Percentiles rank a stretch among this genome's conserved stretches.
Conservation (phyloP, 2,113 vertebrate species). For the Hippolais icterina region DNA sequence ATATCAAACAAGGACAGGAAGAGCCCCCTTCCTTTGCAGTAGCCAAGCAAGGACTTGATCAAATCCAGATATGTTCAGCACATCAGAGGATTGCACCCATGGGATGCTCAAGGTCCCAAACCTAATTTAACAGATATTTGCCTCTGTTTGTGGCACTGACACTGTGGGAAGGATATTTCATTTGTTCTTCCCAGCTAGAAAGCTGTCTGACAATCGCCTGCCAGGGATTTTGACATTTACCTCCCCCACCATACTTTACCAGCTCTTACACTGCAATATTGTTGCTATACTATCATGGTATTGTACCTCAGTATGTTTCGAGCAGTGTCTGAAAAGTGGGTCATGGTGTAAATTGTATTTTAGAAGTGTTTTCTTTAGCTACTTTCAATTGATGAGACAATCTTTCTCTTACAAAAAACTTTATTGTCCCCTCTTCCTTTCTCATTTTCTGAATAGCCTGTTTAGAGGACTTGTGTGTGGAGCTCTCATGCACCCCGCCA, state of each 20-base stretch:
- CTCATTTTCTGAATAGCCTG: not conserved
- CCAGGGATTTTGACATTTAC: not conserved
- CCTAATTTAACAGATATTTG: not conserved
- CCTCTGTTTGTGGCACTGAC: not conserved
- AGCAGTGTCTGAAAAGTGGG: not conserved
- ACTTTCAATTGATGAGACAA: not conserved
- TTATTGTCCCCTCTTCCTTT: not conserved
- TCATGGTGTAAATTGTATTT: not conserved
- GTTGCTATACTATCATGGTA: not conserved
- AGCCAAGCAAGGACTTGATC: accelerated
- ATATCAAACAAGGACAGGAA: not conserved
- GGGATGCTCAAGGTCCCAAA: not conserved
- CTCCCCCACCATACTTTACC: not conserved
- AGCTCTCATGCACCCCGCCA: not conserved
- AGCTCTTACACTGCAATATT: not conserved
- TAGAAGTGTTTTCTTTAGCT: not conserved
- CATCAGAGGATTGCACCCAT: not conserved
- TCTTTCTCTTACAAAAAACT: not conserved
- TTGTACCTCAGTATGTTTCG: not conserved
- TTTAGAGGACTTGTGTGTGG: not conserved
- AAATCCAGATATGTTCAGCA: not conserved
- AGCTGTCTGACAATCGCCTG: not conserved
- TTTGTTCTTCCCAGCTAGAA: not conserved
- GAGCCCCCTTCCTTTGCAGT: not conserved
- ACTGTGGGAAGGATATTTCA: not conserved